Percentiles rank a stretch among this genome's conserved stretches.
These are phyloP conservation scores for Labeo catla DNA, from an alignment of 2,113 vertebrate genomes.

Conservation along the genomic window DNA sequence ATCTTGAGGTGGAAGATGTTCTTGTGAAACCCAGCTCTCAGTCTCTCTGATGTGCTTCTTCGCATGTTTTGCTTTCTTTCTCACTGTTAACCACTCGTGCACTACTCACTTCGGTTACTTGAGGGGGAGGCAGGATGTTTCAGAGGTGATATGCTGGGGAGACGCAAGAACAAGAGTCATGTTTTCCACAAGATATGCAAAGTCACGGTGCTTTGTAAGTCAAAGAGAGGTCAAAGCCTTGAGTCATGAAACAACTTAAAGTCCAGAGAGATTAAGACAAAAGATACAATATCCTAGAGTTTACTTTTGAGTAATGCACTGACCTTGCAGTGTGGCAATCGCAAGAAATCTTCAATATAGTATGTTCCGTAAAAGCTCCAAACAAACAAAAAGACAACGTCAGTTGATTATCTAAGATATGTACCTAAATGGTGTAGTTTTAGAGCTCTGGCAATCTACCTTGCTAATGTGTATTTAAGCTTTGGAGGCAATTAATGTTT, in stretches of 20 bases:
- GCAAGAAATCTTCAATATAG: background rate
- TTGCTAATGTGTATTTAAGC: constrained; percentile 6
- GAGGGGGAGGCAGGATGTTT: constrained; percentile 9
- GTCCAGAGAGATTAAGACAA: constrained; percentile 24
- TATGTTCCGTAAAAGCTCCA: background rate
- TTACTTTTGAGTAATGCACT: background rate
- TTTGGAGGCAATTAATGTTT: constrained; percentile 34
- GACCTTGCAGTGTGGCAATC: background rate
- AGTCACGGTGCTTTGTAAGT: constrained; percentile 30
- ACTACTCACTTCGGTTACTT: background rate
- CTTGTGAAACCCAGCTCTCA: constrained; percentile 5
- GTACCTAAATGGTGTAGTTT: background rate
- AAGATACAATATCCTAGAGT: constrained; percentile 11
- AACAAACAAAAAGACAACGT: background rate
- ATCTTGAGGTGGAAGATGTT: background rate
- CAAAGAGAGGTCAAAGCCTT: constrained; percentile 17
- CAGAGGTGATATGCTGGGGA: background rate
- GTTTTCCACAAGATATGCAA: constrained; percentile 37
- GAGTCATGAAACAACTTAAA: constrained; percentile 12
- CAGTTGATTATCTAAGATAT: background rate
- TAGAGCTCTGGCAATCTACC: background rate
- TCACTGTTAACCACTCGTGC: background rate
- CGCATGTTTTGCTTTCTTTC: background rate
- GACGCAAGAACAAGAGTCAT: constrained; percentile 4
- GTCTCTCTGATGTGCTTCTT: background rate